Base-by-base conservation (phyloP, 23 tunicate species). In the Corella eumyota region DNA sequence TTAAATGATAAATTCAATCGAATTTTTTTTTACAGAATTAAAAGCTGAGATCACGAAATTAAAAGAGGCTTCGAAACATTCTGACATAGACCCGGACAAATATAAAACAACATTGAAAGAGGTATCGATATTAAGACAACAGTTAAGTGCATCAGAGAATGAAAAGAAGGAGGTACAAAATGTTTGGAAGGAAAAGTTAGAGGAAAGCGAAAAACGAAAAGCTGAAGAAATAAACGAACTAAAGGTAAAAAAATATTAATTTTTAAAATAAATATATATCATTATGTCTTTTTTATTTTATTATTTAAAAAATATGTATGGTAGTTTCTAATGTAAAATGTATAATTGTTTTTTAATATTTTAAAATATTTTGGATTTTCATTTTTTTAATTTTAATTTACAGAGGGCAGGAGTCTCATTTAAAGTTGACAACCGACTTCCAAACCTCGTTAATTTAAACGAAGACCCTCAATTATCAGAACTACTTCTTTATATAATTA, bases 331-430 rank as follows among this genome's bases (percentile, higher is more conserved):
- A n/a, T n/a, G n/a, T n/a, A n/a, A n/a, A n/a, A n/a, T n/a, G n/a
- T n/a, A n/a, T n/a, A n/a, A n/a, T n/a, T n/a, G n/a, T n/a, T 40
- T 40, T 40, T 40, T 9, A 40, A 40, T 40, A 9, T 11, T 11
- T 40, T 15, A 40, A 11, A 40, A 11, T 40, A 40, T 40, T 40
- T 40, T 9, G 11, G 13, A 40, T 40, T 40, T n/a, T n/a, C n/a
- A n/a, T n/a, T n/a, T n/a, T n/a, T n/a, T n/a, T n/a, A n/a, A n/a
- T n/a, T n/a, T n/a, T n/a, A n/a, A n/a, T n/a, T n/a, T n/a, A n/a
- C 65, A 84, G 94, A 60, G 94, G 28, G 94, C 94, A 40, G 94
- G 94, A 33, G 94, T 84, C 27, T 84, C 94, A 48, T 84, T 84
- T 54, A 84, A 84, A 69, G 94, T 84, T 22, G 83, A 84, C 73